These are phyloP conservation scores for Drosophila sp. DNA, from an alignment of 1,140 invertebrate genomes.

Conservation along the genomic window DNA sequence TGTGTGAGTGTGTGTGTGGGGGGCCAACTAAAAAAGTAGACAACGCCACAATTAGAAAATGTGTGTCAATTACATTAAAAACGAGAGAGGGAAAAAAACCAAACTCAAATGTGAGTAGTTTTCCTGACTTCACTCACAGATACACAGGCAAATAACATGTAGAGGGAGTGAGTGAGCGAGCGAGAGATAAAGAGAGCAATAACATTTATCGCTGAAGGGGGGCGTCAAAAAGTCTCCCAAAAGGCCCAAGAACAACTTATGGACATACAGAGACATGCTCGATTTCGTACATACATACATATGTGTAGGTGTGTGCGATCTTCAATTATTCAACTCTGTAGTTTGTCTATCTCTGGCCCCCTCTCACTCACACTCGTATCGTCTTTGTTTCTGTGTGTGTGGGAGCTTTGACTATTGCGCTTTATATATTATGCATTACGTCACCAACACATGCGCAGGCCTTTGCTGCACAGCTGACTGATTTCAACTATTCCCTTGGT, in stretches of 20 bases:
- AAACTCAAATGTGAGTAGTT: conserved; percentile 58
- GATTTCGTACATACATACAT: not conserved
- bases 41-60: conserved; percentile 76
- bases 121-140: conserved; percentile 64
- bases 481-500: not conserved
- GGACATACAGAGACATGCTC: not conserved
- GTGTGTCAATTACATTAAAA: conserved; percentile 78
- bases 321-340: conserved; percentile 68
- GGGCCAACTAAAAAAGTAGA: conserved; percentile 34
- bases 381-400: conserved; percentile 19
- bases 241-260: conserved; percentile 44
- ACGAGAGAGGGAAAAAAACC: conserved; percentile 42
- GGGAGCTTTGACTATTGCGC: conserved; percentile 56
- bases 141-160: conserved; percentile 9
- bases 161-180: conserved; percentile 19
- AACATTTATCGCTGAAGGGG: conserved; percentile 65
- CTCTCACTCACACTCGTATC: conserved; percentile 18
- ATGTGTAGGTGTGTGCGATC: conserved; percentile 49
- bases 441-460: conserved; percentile 76
- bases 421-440: conserved; percentile 61
- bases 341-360: conserved; percentile 11
- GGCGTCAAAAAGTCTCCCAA: conserved; percentile 73
- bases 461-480: conserved; percentile 67
- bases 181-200: conserved; percentile 24
- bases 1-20: conserved; percentile 12